Evolutionary conservation across 2,888 invertebrate genomes (phyloP), one percentile per base, ranked within the genome.

Genomic region (Cylloceria caligata): DNA sequence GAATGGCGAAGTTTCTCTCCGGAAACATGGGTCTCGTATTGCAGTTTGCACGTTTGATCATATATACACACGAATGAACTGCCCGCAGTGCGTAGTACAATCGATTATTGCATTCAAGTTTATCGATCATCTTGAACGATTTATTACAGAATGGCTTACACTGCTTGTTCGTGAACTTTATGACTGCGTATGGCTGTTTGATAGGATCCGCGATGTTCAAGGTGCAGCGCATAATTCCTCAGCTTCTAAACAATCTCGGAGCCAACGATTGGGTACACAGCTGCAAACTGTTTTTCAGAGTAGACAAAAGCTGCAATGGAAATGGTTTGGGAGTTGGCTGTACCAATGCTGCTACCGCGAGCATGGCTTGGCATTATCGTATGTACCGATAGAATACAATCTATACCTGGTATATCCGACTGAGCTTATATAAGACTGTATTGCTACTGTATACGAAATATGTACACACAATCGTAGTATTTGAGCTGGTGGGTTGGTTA

Each of bases 321-420:
- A 74, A 65, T 9, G 67, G 52, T 83, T 83, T 73, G 68, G 34
- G 52, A 80, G 45, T 42, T 78, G 80, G 75, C 75, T 84, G 81
- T 78, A 83, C 83, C 67, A 27, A 72, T 55, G 68, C 7, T 24
- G 27, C 39, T 64, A 64, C 42, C 36, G 11, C 21, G 45, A 47
- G 62, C 57, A 52, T 42, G 39, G 65, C 83, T 78, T 47, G 86
- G 85, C 81, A 87, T 83, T 80, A 67, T 71, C 84, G 83, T 86
- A 87, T 89, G 86, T 88, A 89, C 89, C 88, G 83, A 91, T 91
- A 88, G 88, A 88, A 88, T 86, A 85, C 84, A 89, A 88, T 90
- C 87, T 90, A 87, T 88, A 75, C 36, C 19, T 65, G 64, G 69
- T 71, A 67, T 78, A 60, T 36, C 52, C 62, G 16, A 16, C 16